These are phyloP conservation scores for Agelastica alni DNA, from an alignment of 2,888 invertebrate genomes.

Conservation along the genomic window DNA sequence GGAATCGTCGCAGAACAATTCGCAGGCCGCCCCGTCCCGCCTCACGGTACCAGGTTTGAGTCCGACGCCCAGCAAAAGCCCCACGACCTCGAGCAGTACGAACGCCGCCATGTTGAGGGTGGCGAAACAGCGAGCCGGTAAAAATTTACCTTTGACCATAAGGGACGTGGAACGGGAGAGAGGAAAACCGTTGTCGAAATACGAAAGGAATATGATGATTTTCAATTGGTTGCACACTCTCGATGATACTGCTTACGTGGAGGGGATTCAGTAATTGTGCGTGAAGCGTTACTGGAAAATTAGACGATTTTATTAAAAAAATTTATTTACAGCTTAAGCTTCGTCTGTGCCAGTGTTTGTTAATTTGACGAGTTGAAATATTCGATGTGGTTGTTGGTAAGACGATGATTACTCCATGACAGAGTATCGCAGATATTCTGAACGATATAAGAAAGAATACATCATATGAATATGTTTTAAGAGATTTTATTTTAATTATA, in stretches of 20 bases:
- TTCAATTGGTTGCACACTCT: conserved; percentile 92
- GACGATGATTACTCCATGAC: too few relatives aligned
- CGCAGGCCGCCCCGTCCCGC: conserved; percentile 49
- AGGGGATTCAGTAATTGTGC: conserved; percentile 53
- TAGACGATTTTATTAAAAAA: background rate
- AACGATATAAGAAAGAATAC: background rate
- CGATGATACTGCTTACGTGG: conserved; percentile 69
- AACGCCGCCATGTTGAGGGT: conserved; percentile 54
- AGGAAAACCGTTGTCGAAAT: conserved; percentile 83
- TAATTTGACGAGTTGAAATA: background rate
- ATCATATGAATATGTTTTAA: too few relatives aligned
- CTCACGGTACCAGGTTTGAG: conserved; percentile 56
- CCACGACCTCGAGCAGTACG: conserved; percentile 54
- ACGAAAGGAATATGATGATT: conserved; percentile 93
- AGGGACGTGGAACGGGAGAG: conserved; percentile 80
- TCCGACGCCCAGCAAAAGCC: conserved; percentile 44
- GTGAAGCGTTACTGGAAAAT: background rate
- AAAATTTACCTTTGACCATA: conserved; percentile 68
- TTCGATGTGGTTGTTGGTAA: too few relatives aligned
- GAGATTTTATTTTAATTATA: too few relatives aligned
- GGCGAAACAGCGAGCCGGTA: conserved; percentile 57
- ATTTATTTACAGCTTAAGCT: conserved; percentile 5
- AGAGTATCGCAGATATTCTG: background rate
- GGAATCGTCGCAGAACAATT: conserved; percentile 29
- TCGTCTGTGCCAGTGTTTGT: conserved; percentile 8